Conservation (phyloP, 1,140 invertebrate species). For the Drosophila azteca region DNA sequence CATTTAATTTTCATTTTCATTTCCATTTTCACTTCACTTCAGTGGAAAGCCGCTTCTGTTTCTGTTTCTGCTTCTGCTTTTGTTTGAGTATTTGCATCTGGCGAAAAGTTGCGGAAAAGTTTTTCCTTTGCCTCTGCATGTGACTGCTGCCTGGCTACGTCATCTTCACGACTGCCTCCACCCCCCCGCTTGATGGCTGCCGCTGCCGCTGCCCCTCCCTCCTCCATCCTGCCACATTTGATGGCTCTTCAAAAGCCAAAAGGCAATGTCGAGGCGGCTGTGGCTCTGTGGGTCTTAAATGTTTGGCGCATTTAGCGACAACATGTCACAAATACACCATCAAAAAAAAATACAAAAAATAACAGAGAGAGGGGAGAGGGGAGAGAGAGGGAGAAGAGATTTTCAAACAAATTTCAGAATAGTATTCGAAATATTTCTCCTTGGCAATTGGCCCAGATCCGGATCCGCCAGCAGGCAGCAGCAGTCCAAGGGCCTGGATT, state of each 20-base stretch:
- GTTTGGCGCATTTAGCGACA: conserved; percentile 67
- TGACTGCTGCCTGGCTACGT: conserved; percentile 50
- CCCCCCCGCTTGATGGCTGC: background rate
- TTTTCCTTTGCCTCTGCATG: conserved; percentile 45
- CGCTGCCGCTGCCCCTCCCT: background rate
- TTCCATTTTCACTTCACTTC: too few relatives aligned
- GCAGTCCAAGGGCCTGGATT: conserved; percentile 47
- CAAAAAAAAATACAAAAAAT: too few relatives aligned
- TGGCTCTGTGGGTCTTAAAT: conserved; percentile 52
- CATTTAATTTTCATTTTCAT: conserved; percentile 9
- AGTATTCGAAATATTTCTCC: conserved; percentile 9
- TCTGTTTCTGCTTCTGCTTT: background rate
- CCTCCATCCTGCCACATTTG: conserved; percentile 36
- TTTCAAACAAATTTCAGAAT: too few relatives aligned
- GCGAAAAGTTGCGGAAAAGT: conserved; percentile 54
- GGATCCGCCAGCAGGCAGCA: background rate
- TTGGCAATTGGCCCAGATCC: conserved; percentile 75
- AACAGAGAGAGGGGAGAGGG: too few relatives aligned
- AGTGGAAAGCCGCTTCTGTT: background rate
- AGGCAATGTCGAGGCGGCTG: conserved; percentile 53
- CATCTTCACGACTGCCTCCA: conserved; percentile 12
- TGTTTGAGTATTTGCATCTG: conserved; percentile 48
- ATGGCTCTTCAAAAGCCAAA: conserved; percentile 59
- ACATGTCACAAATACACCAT: conserved; percentile 56
- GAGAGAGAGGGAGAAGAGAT: too few relatives aligned